Conservation (phyloP, 2,113 vertebrate species). For the Gallinago media region DNA sequence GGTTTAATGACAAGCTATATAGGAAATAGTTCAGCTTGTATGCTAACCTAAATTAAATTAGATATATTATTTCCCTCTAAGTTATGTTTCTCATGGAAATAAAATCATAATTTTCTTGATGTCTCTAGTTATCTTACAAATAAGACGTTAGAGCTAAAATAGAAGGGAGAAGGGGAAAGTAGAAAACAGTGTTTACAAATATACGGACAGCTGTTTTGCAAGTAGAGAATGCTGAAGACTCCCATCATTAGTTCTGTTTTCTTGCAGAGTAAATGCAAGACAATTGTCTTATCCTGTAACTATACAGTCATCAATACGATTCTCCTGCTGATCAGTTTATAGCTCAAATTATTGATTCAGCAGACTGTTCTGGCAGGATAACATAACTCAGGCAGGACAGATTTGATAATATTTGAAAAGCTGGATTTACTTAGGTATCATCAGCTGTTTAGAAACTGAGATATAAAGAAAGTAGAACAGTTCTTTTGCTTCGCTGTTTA, state of each 20-base stretch:
- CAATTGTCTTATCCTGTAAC: background rate
- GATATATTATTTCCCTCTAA: background rate
- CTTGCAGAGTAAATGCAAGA: background rate
- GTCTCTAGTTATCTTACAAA: background rate
- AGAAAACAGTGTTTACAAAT: background rate
- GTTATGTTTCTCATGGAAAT: background rate
- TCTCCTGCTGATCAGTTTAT: background rate
- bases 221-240: background rate
- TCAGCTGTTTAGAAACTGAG: background rate
- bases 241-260: background rate
- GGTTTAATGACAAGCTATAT: background rate
- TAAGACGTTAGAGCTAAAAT: background rate
- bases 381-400: background rate
- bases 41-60: background rate
- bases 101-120: background rate
- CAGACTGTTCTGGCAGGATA: background rate
- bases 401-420: background rate
- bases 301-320: background rate
- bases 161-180: background rate
- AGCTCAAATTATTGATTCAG: background rate
- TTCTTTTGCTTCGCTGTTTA: background rate
- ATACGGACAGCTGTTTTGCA: background rate
- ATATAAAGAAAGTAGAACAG: background rate
- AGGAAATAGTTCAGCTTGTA: background rate
- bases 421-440: background rate